Evolutionary conservation across 2,888 invertebrate genomes (phyloP), one percentile per base, ranked within the genome.

Genomic region (Hypolimnas misippus): DNA sequence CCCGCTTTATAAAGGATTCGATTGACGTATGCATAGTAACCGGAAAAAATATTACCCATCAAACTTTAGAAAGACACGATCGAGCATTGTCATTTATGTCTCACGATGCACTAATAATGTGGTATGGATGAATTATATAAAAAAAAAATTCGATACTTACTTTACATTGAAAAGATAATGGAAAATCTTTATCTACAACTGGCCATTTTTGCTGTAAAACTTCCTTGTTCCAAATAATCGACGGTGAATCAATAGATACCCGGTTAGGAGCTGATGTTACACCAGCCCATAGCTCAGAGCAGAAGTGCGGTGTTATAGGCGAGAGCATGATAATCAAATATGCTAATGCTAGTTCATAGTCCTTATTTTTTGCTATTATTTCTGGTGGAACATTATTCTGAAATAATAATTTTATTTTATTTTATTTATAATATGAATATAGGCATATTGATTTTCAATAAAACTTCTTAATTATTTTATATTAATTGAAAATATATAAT

Each of bases 251-350:
- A 0, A 70, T 70, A 75, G 92, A 92, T 12, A 94, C 74, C 70
- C 94, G 93, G 71, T 94, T 91, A 3, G 95, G 94, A 2, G 94
- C 94, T 0, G 93, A 93, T 35, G 93, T 86, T 75, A 97, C 95
- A 53, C 96, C 97, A 19, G 94, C 93, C 98, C 98, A 99, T 14
- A 98, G 86, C 84, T 98, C 98, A 0, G 96, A 96, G 33, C 97
- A 95, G 84, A 98, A 98, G 86, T 97, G 96, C 0, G 99, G 99
- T 0, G 97, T 96, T 77, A 98, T 93, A 0, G 98, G 98, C 3
- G 97, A 94, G 42, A 98, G 78, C 94, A 98, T 95, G 67, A 98
- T 95, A 57, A 98, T 93, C 75, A 97, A 94, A 25, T 93, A 91
- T 0, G 95, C 96, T 58, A 99, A 87, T 4, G 97, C 94, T 72